These are phyloP conservation scores for Chelonoidis abingdonii DNA, from an alignment of 2,113 vertebrate species.

Conservation along the genomic window DNA sequence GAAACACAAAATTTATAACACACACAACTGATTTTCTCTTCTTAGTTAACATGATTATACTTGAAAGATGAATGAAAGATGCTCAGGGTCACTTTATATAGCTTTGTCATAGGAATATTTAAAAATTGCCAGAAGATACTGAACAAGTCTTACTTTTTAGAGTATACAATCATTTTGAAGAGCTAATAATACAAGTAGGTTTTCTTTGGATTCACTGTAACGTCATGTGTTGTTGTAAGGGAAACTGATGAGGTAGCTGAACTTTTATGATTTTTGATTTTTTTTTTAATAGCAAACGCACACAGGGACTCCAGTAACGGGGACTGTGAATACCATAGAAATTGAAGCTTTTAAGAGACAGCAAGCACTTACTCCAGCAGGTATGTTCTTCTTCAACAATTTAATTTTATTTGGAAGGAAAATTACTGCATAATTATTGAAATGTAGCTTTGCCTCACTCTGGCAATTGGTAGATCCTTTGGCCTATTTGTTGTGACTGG, in stretches of 20 bases:
- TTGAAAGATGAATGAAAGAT: rapidly evolving
- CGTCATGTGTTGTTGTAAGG: background rate
- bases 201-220: background rate
- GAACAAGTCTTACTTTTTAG: background rate
- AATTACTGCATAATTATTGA: background rate
- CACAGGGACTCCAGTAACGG: conserved; percentile 82
- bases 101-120: background rate
- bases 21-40: background rate
- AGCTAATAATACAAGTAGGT: background rate
- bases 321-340: conserved; percentile 85
- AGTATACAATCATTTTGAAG: background rate
- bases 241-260: background rate
- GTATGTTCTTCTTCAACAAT: conserved; percentile 73
- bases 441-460: conserved; percentile 46
- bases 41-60: background rate
- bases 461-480: background rate
- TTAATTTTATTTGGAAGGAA: background rate
- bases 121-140: background rate
- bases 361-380: conserved; percentile 90
- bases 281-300: conserved; percentile 84
- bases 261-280: conserved; percentile 49
- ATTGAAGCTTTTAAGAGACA: conserved; percentile 96
- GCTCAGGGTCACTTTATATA: background rate
- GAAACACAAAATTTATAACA: rapidly evolving
- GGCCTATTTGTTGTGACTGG: conserved; percentile 22